Evolutionary conservation across 2,113 vertebrate genomes (phyloP), one percentile per base, ranked within the genome.

Genomic region (Pachyramphus minor): DNA sequence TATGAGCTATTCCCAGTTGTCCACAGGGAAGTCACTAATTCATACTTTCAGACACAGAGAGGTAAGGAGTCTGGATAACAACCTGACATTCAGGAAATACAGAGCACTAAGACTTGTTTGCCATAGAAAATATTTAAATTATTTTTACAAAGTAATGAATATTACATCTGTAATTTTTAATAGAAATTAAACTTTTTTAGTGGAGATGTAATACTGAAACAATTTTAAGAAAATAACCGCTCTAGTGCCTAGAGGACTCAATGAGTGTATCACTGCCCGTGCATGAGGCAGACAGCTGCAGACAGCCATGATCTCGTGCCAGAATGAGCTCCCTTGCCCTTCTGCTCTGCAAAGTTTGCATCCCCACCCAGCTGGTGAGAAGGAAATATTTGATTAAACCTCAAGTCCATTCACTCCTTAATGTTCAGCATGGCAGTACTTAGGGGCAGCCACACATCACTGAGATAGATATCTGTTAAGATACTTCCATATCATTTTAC

Each of bases 251-350:
- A 1, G 1, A 55, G 16, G 22, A 42, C 18, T 74, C 41, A 35
- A 49, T 11, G n/a, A 69, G 14, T 5, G 2, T 35, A 37, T n/a
- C 67, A 5, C 30, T 71, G 41, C 1, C 1, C 30, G 20, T 11
- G 22, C 53, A 31, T 12, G 33, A 39, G 30, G n/a, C 37, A 67
- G 66, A 39, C 0, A 0, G 60, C 24, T 66, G 58, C 52, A 79
- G 63, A 45, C 0, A 0, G 33, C 31, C 35, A 25, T 0, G 0
- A 14, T 33, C 24, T n/a, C 1, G 0, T 59, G 41, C 41, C 18
- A 22, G 6, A 21, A 78, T 1, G 2, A 90, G 27, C 52, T 87
- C 56, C 52, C 60, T 67, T 6, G 0, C 12, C 15, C 37, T 58
- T 71, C 52, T 35, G 4, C 1, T 1, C 35, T 45, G 19, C 55